Conservation (phyloP, 2,797 vertebrate species). For the Etheostoma nigrum region DNA sequence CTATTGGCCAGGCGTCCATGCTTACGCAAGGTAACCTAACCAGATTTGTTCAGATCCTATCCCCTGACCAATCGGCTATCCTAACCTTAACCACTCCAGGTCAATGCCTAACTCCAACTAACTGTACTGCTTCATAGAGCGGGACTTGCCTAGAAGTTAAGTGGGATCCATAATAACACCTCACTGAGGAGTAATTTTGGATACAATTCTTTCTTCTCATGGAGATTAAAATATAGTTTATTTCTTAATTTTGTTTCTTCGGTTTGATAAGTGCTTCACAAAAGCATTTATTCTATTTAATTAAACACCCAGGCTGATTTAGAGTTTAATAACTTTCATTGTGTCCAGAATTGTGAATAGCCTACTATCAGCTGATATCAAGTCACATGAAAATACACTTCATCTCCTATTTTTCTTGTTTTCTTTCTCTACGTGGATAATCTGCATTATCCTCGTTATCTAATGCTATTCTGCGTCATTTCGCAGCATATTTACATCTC, state of each 20-base stretch:
- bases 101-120: too few relatives aligned
- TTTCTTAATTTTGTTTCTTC: slow-evolving; percentile 18
- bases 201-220: neutral
- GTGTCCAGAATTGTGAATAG: neutral
- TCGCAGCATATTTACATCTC: neutral
- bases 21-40: too few relatives aligned
- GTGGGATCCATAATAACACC: too few relatives aligned
- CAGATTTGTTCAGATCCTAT: too few relatives aligned
- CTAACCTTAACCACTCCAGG: too few relatives aligned
- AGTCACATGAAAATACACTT: neutral
- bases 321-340: slow-evolving; percentile 19
- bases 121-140: too few relatives aligned
- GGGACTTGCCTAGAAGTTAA: too few relatives aligned
- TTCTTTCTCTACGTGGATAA: neutral
- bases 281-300: slow-evolving; percentile 19
- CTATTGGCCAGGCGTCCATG: too few relatives aligned
- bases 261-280: slow-evolving; percentile 17
- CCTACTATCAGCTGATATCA: neutral
- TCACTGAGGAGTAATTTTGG: slow-evolving; percentile 5
- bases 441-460: neutral
- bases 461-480: neutral
- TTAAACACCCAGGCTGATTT: slow-evolving; percentile 12
- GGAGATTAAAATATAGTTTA: slow-evolving; percentile 13
- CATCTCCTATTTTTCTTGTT: neutral
- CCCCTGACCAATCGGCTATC: too few relatives aligned